Percentiles rank a stretch among this genome's conserved stretches.
These are phyloP conservation scores for Poeciliopsis occidentalis DNA, from an alignment of 2,113 vertebrate genomes.

Conservation along the genomic window DNA sequence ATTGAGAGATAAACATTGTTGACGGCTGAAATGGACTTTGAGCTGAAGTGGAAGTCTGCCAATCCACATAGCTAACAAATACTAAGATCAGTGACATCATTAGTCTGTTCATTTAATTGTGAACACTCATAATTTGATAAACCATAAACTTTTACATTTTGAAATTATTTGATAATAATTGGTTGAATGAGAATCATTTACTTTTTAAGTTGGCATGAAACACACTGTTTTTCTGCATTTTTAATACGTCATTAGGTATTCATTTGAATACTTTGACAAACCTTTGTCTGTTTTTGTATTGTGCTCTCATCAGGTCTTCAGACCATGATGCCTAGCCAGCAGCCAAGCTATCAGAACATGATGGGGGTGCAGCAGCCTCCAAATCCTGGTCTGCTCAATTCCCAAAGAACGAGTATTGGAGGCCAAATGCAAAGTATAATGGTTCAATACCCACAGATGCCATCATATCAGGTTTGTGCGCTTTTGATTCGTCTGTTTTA, in stretches of 20 bases:
- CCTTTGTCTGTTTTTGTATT: background rate
- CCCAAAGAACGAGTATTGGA: slow-evolving; percentile 87
- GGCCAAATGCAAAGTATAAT: slow-evolving; percentile 96
- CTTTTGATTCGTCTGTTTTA: background rate
- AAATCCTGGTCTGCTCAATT: slow-evolving; percentile 88
- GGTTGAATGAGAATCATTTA: background rate
- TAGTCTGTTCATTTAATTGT: background rate
- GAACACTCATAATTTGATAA: background rate
- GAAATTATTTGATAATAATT: background rate
- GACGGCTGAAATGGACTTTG: slow-evolving; percentile 50
- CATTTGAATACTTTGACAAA: background rate
- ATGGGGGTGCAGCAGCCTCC: slow-evolving; percentile 95
- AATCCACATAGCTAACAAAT: slow-evolving; percentile 18
- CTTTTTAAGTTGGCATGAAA: background rate
- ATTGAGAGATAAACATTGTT: slow-evolving; percentile 39
- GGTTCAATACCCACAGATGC: slow-evolving; percentile 97
- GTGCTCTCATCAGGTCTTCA: slow-evolving; percentile 85
- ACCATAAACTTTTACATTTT: background rate
- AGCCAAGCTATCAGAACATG: slow-evolving; percentile 92
- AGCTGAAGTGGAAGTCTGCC: slow-evolving; percentile 19
- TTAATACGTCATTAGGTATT: background rate
- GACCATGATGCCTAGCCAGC: slow-evolving; percentile 95
- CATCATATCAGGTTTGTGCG: slow-evolving; percentile 91
- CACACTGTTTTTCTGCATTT: background rate
- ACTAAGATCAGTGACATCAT: background rate